A percentile compares a stretch with the other conserved stretches of the same genome.
phyloP scores from a whole-genome alignment of 2,888 invertebrate species.

The Metallyticus violacea region DNA sequence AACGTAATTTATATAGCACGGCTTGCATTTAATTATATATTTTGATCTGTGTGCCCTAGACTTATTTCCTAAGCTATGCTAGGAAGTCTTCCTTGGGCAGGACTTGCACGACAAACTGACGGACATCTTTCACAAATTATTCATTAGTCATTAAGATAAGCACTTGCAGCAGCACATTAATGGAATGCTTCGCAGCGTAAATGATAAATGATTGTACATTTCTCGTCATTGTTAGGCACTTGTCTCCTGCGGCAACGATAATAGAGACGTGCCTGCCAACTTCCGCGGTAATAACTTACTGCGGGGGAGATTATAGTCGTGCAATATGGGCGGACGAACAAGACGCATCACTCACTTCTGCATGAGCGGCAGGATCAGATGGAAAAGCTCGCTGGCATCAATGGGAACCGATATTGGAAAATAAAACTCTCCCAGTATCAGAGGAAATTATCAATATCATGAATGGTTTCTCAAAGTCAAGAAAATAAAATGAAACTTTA shows the following conservation, averaged over 20 bases:
- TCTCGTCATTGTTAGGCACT: background rate
- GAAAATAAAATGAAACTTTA: too few relatives aligned
- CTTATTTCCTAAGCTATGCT: too few relatives aligned
- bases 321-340: background rate
- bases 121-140: background rate
- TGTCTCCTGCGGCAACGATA: background rate
- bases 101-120: too few relatives aligned
- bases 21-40: too few relatives aligned
- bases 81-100: too few relatives aligned
- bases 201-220: background rate
- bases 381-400: background rate
- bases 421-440: background rate
- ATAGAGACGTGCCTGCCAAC: background rate
- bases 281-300: background rate
- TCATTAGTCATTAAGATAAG: background rate
- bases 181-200: background rate
- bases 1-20: too few relatives aligned
- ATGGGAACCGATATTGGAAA: background rate
- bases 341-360: background rate
- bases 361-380: background rate
- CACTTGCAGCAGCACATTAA: background rate
- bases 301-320: background rate
- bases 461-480: too few relatives aligned
- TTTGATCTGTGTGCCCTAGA: too few relatives aligned
- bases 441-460: too few relatives aligned